Evolutionary conservation across 2,113 vertebrate species (phyloP).

Genomic region (Myrmophylax atrothorax): DNA sequence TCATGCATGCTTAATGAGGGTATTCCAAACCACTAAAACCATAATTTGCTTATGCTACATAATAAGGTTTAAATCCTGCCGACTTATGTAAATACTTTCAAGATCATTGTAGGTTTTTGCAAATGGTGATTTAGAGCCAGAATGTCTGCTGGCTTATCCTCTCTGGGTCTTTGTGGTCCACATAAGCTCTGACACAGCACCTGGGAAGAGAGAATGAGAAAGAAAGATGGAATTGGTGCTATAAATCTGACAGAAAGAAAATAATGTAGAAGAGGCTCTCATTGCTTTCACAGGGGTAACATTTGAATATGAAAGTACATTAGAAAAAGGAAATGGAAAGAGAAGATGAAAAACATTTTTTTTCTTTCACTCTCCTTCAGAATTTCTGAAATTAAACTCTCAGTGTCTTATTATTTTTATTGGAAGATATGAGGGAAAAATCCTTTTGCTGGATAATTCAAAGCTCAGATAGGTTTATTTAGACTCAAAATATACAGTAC

Average conservation of each 20-base stretch:
- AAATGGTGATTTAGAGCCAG: background rate
- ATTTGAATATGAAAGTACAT: slow-evolving; percentile 39
- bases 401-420: slow-evolving; percentile 29
- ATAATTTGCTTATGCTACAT: slow-evolving; percentile 10
- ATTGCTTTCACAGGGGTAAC: slow-evolving; percentile 15
- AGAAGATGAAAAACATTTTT: slow-evolving; percentile 35
- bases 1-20: slow-evolving; percentile 7
- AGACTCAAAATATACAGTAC: background rate
- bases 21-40: slow-evolving; percentile 26
- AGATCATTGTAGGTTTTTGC: background rate
- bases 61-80: background rate
- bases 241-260: slow-evolving; percentile 6
- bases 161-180: background rate
- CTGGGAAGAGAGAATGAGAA: background rate
- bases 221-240: background rate
- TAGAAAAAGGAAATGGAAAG: slow-evolving; percentile 22
- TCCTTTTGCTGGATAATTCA: slow-evolving; percentile 12
- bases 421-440: slow-evolving; percentile 42
- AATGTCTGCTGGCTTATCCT: background rate
- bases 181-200: background rate
- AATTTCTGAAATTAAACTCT: slow-evolving; percentile 49
- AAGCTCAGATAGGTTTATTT: slow-evolving; percentile 33
- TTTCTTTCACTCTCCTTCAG: slow-evolving; percentile 17
- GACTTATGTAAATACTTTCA: background rate
- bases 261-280: slow-evolving; percentile 20